Evolutionary conservation across 1,140 invertebrate species (phyloP), one percentile per base, ranked within the genome.

Genomic region (Drosophila albomicans): DNA sequence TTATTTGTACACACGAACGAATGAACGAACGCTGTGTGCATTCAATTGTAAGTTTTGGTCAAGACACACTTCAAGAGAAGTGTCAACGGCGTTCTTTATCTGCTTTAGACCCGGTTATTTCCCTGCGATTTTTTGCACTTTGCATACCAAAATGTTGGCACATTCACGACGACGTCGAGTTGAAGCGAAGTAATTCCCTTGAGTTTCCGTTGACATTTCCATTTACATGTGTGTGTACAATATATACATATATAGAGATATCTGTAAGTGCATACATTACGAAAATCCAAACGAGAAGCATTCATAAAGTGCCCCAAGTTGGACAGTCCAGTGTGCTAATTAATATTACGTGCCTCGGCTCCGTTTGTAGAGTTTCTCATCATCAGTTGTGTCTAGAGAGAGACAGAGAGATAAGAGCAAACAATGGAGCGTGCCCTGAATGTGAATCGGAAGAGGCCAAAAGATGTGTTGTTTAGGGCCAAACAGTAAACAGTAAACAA

Each of bases 311-410:
- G 35, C 16, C 13, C 13, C 16, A 52, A 11, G 71, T 54, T 13
- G 57, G 11, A 65, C 67, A 35, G 77, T 66, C 32, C 61, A 67
- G 64, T 82, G 79, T 67, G 66, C 82, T 88, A 87, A 87, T 87
- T 87, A 87, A 88, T 87, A 82, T 73, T 82, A 87, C 82, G 82
- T 87, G 82, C 79, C 63, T 54, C 65, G 16, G 56, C 46, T 45
- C 8, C 57, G 52, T 32, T 52, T 76, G 41, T 69, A 43, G 69
- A 63, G 69, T 64, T 49, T 58, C 59, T 75, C 63, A 68, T 54
- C 20, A 25, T 25, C 52, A 49, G 48, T 16, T 38, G 10, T 30
- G 59, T 63, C 67, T 70, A 49, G 58, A 32, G 58, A 32, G 49
- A 87, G 79, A 86, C 64, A 49, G 58, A 32, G 49, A 87, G 79